A percentile compares a stretch with the other conserved stretches of the same genome.
Conservation (phyloP, 2,888 invertebrate species). For the Cephus pulcher region DNA sequence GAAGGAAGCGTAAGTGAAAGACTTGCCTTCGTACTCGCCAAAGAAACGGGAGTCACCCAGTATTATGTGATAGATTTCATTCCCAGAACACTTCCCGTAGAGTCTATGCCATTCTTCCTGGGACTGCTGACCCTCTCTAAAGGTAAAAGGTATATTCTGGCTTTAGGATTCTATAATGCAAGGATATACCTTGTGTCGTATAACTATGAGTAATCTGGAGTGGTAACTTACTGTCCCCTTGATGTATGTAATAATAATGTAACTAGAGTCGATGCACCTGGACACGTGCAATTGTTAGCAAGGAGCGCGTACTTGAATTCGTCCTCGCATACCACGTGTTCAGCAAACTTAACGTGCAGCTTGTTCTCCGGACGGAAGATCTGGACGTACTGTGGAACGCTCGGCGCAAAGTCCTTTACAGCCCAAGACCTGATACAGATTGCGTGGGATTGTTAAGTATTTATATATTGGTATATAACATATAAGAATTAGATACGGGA, state of each 20-base stretch:
- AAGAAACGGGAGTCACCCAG: constrained; percentile 96
- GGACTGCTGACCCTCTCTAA: constrained; percentile 92
- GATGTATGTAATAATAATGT: constrained; percentile 96
- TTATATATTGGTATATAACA: too few species aligned
- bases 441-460: too few species aligned
- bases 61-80: constrained; percentile 98
- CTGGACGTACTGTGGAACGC: constrained; percentile 97
- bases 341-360: constrained; percentile 98
- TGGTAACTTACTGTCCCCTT: constrained; percentile 90
- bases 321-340: constrained; percentile 98
- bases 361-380: constrained; percentile 99
- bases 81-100: constrained; percentile 98
- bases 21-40: constrained; percentile 98
- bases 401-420: constrained; percentile 97
- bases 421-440: constrained; percentile 86
- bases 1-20: constrained; percentile 99
- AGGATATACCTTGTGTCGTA: too few species aligned
- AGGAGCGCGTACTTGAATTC: constrained; percentile 98
- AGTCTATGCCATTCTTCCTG: constrained; percentile 98
- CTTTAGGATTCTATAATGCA: too few species aligned
- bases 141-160: constrained; percentile 35
- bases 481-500: too few species aligned
- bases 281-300: constrained; percentile 98
- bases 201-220: too few species aligned
- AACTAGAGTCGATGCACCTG: constrained; percentile 96